phyloP scores from a whole-genome alignment of 2,888 invertebrate genomes.

The Acleris sparsana region DNA sequence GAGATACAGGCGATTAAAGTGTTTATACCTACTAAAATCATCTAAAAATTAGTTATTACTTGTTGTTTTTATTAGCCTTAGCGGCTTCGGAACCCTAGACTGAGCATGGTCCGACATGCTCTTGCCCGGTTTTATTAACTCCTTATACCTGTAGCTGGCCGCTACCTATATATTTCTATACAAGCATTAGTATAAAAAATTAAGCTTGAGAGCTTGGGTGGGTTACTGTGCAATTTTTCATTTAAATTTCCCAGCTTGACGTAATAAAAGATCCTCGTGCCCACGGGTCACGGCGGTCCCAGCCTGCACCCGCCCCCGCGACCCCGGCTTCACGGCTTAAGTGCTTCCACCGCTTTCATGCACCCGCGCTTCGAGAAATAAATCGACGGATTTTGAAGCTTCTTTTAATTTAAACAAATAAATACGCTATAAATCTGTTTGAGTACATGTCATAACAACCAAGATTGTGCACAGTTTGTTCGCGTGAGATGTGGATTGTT shows the following conservation, averaged over 20 bases:
- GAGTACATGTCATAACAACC: slow-evolving; percentile 22
- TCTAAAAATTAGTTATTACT: no score
- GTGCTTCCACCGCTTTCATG: slow-evolving; percentile 19
- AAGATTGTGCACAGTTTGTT: not conserved
- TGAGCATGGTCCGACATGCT: no score
- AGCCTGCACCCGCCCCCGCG: not conserved
- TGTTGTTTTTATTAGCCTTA: no score
- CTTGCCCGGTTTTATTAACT: no score
- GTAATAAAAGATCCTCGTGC: slow-evolving; percentile 16
- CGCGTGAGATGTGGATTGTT: slow-evolving; percentile 2
- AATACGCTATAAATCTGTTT: slow-evolving; percentile 16
- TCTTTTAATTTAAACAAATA: slow-evolving; percentile 8
- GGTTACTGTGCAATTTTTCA: not conserved
- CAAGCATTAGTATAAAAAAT: no score
- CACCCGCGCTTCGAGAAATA: slow-evolving; percentile 4
- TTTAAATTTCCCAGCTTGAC: slow-evolving; percentile 11
- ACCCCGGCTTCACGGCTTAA: not conserved
- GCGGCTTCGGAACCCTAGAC: no score
- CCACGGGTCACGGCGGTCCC: no score
- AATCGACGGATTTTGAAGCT: not conserved
- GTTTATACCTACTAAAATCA: no score
- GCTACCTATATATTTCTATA: no score
- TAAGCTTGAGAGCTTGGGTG: no score
- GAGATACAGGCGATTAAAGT: no score
- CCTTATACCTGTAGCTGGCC: no score